Evolutionary conservation across 2,888 invertebrate genomes (phyloP).

Genomic region (Thymelicus sylvestris): DNA sequence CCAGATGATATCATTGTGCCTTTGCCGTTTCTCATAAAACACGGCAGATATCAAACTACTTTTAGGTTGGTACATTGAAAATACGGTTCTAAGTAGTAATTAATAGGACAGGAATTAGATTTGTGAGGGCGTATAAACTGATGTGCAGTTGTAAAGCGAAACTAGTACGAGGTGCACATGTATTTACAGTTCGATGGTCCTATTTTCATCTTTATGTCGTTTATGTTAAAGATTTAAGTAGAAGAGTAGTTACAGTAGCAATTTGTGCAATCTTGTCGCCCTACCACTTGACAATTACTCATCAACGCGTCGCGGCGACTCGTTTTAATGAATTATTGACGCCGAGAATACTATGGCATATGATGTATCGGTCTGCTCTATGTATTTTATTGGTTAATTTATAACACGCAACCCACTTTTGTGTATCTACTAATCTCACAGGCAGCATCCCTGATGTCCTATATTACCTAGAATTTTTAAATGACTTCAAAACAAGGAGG

Average conservation of each 20-base stretch:
- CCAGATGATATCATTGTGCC: slow-evolving; percentile 23
- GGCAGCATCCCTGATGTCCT: slow-evolving; percentile 1
- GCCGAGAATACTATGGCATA: slow-evolving; percentile 51
- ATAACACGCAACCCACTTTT: slow-evolving; percentile 18
- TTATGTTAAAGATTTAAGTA: slow-evolving; percentile 25
- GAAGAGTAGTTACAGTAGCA: background rate
- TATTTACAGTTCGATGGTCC: slow-evolving; percentile 10
- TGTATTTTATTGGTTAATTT: slow-evolving; percentile 33
- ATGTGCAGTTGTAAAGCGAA: slow-evolving; percentile 47
- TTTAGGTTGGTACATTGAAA: slow-evolving; percentile 47
- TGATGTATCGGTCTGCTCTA: slow-evolving; percentile 42
- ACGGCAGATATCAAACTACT: slow-evolving; percentile 39
- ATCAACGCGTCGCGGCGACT: slow-evolving; percentile 51
- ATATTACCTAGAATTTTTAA: no score
- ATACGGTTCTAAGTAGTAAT: slow-evolving; percentile 56
- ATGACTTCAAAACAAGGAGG: no score
- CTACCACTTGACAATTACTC: slow-evolving; percentile 57
- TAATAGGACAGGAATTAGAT: slow-evolving; percentile 64
- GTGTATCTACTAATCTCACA: slow-evolving; percentile 19
- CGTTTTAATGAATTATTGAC: slow-evolving; percentile 55
- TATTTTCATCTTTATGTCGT: slow-evolving; percentile 43
- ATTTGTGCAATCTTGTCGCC: slow-evolving; percentile 42
- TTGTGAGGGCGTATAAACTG: slow-evolving; percentile 53
- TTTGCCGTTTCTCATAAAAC: slow-evolving; percentile 51
- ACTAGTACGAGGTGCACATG: slow-evolving; percentile 45